Evolutionary conservation across 2,888 invertebrate species (phyloP).

Genomic region (Tetragonisca angustula): DNA sequence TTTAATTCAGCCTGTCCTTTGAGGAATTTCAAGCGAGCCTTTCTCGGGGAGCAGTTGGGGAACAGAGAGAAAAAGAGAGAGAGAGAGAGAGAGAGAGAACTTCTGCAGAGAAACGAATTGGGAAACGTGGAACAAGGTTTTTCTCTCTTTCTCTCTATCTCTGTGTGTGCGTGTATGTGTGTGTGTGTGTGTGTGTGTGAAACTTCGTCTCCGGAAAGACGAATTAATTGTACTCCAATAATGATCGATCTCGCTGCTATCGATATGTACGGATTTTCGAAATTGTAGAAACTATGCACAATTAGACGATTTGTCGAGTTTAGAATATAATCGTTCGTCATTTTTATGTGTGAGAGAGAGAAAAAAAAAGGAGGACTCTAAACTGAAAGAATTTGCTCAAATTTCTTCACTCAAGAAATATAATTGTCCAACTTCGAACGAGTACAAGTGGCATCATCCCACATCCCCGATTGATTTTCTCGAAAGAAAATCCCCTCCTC

Average conservation of each 20-base stretch:
- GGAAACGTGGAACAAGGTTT: background rate
- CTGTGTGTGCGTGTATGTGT: no score
- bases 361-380: no score
- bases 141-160: background rate
- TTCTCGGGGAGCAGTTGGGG: background rate
- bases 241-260: background rate
- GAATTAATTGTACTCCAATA: slow-evolving; percentile 3
- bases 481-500: background rate
- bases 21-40: background rate
- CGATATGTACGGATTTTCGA: background rate
- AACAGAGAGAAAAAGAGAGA: background rate
- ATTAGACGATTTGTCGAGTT: no score
- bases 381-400: no score
- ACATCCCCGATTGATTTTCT: background rate
- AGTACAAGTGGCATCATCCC: background rate
- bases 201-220: background rate
- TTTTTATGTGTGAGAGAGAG: no score
- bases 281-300: no score
- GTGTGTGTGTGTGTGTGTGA: background rate
- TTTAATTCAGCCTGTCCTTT: background rate
- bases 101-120: background rate
- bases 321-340: no score
- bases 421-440: background rate
- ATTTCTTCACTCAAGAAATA: no score
- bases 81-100: no score